Evolutionary conservation across 1,140 invertebrate genomes (phyloP).

Genomic region (Drosophila ambigua): DNA sequence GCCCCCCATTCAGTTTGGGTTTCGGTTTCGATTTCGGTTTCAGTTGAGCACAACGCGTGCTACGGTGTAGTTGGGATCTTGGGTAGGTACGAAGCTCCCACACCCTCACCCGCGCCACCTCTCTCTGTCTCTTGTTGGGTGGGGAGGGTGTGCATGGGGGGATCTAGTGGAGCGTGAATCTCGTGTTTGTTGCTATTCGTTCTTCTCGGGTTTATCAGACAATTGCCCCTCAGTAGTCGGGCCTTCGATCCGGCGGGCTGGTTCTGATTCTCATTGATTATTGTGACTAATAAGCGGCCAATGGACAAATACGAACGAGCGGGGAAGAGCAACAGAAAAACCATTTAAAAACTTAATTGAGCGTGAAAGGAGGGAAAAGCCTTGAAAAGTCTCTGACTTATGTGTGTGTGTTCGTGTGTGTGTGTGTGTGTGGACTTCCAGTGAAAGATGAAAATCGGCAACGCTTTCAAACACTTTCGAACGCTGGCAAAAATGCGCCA

Average conservation of each 20-base stretch:
- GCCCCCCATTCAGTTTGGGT: slow-evolving; percentile 8
- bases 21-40: slow-evolving; percentile 70
- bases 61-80: slow-evolving; percentile 49
- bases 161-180: slow-evolving; percentile 35
- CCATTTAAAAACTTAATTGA: slow-evolving; percentile 38
- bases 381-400: slow-evolving; percentile 32
- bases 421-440: slow-evolving; percentile 15
- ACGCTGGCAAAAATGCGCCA: slow-evolving; percentile 63
- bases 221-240: slow-evolving; percentile 6
- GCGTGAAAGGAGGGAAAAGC: slow-evolving; percentile 46
- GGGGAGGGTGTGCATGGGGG: neutral
- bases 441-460: slow-evolving; percentile 63
- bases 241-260: slow-evolving; percentile 26
- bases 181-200: slow-evolving; percentile 18
- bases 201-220: slow-evolving; percentile 53
- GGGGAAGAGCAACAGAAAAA: neutral
- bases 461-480: slow-evolving; percentile 54
- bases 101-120: slow-evolving; percentile 1
- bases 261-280: slow-evolving; percentile 63
- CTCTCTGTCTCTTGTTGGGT: neutral
- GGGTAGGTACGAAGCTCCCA: neutral
- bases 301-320: neutral
- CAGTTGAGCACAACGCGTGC: slow-evolving; percentile 75
- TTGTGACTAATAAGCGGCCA: slow-evolving; percentile 55
- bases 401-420: slow-evolving; percentile 20